phyloP scores from a whole-genome alignment of 2,113 vertebrate species.

The Xiphophorus hellerii region DNA sequence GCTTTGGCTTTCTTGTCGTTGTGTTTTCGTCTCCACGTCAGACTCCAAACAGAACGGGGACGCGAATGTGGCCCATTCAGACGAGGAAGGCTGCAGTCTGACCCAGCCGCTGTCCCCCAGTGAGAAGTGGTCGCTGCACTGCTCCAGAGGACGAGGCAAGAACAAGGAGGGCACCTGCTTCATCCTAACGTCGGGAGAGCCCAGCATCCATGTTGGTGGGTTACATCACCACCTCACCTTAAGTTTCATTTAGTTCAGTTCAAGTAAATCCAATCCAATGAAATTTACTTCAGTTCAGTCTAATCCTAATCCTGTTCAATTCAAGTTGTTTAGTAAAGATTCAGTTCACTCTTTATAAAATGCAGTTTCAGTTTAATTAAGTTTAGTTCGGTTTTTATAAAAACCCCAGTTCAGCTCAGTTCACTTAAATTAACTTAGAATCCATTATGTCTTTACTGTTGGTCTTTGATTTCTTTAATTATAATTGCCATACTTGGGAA shows the following conservation, averaged over 20 bases:
- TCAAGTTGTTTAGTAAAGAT: background rate
- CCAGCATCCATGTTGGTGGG: conserved; percentile 86
- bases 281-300: background rate
- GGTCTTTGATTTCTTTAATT: too few relatives aligned
- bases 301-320: background rate
- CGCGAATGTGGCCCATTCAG: conserved; percentile 88
- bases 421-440: background rate
- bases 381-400: background rate
- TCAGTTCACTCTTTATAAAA: background rate
- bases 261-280: background rate
- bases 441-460: too few relatives aligned
- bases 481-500: too few relatives aligned
- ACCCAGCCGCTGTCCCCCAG: conserved; percentile 88
- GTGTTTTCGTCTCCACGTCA: conserved; percentile 65
- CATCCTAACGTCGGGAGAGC: conserved; percentile 85
- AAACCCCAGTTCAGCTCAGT: background rate
- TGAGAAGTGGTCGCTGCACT: conserved; percentile 84
- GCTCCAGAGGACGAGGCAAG: conserved; percentile 86
- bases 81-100: conserved; percentile 86
- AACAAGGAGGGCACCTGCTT: conserved; percentile 92
- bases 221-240: background rate
- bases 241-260: background rate
- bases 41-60: conserved; percentile 97
- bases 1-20: conserved; percentile 65
- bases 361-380: background rate